Evolutionary conservation across 1,140 invertebrate species (phyloP).

Genomic region (Bicyclus anynana): DNA sequence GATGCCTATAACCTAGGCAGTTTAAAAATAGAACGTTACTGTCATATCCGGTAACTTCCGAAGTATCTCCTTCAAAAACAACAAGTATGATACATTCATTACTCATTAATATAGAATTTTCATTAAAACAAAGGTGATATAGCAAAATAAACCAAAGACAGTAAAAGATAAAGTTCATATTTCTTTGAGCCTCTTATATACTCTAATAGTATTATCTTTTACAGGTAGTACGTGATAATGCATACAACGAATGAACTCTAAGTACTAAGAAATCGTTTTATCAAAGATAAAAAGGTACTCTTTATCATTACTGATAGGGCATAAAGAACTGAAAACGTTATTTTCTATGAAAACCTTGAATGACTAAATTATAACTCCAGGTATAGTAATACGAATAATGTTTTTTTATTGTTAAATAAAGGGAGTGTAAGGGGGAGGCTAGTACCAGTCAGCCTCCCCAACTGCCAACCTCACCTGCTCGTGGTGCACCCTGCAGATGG

Average conservation of each 20-base stretch:
- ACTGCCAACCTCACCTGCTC: too few species aligned
- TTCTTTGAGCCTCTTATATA: background rate
- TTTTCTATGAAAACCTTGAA: background rate
- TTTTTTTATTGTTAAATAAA: too few species aligned
- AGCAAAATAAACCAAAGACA: background rate
- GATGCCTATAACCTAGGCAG: too few species aligned
- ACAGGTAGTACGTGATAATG: background rate
- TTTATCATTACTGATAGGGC: background rate
- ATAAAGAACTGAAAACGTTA: background rate
- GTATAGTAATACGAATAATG: too few species aligned
- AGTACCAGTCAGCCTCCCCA: too few species aligned
- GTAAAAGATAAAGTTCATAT: background rate
- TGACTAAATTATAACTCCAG: background rate
- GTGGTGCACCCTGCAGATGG: too few species aligned
- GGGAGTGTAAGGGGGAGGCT: too few species aligned
- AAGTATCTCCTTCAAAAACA: background rate
- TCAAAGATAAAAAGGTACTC: background rate
- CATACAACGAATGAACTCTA: background rate
- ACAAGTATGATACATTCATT: slow-evolving; percentile 27
- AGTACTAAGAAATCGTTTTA: background rate
- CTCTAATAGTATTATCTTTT: background rate
- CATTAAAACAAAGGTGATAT: background rate
- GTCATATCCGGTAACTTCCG: too few species aligned
- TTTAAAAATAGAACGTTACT: too few species aligned
- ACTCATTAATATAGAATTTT: slow-evolving; percentile 18